Base-by-base conservation (phyloP, 2,888 invertebrate species). In the Sisyra terminalis region DNA sequence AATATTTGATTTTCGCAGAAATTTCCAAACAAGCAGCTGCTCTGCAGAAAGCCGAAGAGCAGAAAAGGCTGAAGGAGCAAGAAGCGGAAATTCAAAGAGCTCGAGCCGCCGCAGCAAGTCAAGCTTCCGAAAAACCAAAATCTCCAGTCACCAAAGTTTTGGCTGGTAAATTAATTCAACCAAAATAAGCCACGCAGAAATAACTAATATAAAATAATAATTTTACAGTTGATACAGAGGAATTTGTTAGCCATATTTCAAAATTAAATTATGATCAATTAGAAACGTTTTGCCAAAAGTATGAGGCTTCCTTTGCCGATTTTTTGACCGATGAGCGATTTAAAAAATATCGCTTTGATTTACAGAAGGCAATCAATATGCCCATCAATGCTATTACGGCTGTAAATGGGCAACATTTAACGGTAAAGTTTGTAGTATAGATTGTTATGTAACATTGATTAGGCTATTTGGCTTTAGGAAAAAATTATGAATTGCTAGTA, bases 341-440 rank as follows among this genome's bases (percentile, higher is more conserved):
- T 48, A 90, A 89, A 57, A 79, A 80, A 54, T 84, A 83, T 56
- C 71, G 79, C 52, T 84, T 85, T 60, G 82, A 85, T 48, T 85
- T 80, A 49, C 82, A 85, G 57, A 89, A 87, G 58, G 84, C 85
- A 42, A 78, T 92, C 3, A 90, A 86, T 57, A 80, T 81, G 40
- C 85, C 89, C 3, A 74, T 92, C 1, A 93, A 93, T 65, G 78
- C 88, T 7, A 78, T 93, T 44, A 84, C 88, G 3, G 78, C 79
- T 2, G 73, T 76, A 1, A 86, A 73, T 53, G 69, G 78, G 1
- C 63, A 71, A 32, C 88, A 90, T 58, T 55, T 71, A 39, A 52
- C 59, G 42, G 43, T 43, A 43, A 29, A 29, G 24, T 13, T n/a
- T 29, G 5, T 29, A 8, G 11, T n/a, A 11, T 13, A 29, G 2